Conservation (phyloP, 2,888 invertebrate species). For the Rhagium mordax region DNA sequence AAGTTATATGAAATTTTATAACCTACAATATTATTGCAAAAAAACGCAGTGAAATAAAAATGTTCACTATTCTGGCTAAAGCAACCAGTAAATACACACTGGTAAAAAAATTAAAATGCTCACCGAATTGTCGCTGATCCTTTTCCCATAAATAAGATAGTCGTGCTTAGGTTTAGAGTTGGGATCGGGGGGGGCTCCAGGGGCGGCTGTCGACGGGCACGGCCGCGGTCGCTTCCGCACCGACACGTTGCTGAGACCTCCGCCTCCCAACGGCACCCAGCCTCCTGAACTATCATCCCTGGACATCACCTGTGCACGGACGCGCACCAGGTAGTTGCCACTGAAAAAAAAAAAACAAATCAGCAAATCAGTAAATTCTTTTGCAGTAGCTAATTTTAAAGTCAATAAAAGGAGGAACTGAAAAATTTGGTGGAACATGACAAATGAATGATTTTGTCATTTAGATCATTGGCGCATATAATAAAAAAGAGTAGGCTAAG, state of each 20-base stretch:
- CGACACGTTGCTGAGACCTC: slow-evolving; percentile 94
- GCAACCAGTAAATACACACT: not conserved
- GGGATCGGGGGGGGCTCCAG: slow-evolving; percentile 62
- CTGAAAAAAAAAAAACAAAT: slow-evolving; percentile 72
- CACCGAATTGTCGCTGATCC: slow-evolving; percentile 94
- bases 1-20: too few relatives aligned
- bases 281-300: slow-evolving; percentile 97
- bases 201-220: slow-evolving; percentile 60
- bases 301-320: slow-evolving; percentile 99
- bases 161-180: slow-evolving; percentile 80
- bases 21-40: too few relatives aligned
- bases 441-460: too few relatives aligned
- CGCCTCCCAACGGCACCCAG: slow-evolving; percentile 95
- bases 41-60: too few relatives aligned
- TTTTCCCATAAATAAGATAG: slow-evolving; percentile 93
- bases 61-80: too few relatives aligned
- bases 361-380: too few relatives aligned
- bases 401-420: too few relatives aligned
- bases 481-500: too few relatives aligned
- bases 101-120: slow-evolving; percentile 63
- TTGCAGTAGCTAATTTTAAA: too few relatives aligned
- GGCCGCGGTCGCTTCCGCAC: slow-evolving; percentile 83
- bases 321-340: slow-evolving; percentile 93
- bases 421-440: too few relatives aligned
- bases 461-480: too few relatives aligned